Conservation (phyloP, 2,797 vertebrate species). For the Tragopan temminckii region DNA sequence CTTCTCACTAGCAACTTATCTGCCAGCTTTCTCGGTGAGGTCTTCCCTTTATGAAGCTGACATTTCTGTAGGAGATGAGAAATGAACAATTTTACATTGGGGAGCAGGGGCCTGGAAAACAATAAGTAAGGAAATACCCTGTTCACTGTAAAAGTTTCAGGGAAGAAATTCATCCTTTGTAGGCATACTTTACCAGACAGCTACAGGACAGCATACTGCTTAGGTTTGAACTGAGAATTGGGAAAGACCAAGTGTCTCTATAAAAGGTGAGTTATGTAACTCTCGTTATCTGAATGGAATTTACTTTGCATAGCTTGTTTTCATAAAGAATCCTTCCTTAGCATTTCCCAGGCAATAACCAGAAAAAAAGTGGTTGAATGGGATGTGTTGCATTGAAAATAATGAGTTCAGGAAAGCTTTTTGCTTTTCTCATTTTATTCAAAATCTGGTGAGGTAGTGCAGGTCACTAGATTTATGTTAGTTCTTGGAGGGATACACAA, state of each 20-base stretch:
- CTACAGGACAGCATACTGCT: background rate
- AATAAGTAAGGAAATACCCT: background rate
- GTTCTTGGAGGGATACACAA: background rate
- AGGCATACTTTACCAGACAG: background rate
- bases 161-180: background rate
- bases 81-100: conserved; percentile 13
- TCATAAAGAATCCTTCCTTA: background rate
- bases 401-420: background rate
- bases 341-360: background rate
- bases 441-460: background rate
- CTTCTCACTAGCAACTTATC: background rate
- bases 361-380: background rate
- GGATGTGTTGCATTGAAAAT: background rate
- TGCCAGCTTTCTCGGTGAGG: background rate
- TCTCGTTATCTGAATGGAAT: background rate
- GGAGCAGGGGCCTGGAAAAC: background rate
- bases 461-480: background rate
- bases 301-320: background rate
- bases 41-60: conserved; percentile 3
- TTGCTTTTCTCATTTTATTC: background rate
- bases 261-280: background rate
- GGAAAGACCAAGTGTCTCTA: background rate
- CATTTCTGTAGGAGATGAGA: conserved; percentile 2
- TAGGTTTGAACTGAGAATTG: background rate
- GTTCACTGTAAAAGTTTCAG: background rate